Evolutionary conservation across 1,140 invertebrate species (phyloP), one percentile per base, ranked within the genome.

Genomic region (Eulimnadia texana): DNA sequence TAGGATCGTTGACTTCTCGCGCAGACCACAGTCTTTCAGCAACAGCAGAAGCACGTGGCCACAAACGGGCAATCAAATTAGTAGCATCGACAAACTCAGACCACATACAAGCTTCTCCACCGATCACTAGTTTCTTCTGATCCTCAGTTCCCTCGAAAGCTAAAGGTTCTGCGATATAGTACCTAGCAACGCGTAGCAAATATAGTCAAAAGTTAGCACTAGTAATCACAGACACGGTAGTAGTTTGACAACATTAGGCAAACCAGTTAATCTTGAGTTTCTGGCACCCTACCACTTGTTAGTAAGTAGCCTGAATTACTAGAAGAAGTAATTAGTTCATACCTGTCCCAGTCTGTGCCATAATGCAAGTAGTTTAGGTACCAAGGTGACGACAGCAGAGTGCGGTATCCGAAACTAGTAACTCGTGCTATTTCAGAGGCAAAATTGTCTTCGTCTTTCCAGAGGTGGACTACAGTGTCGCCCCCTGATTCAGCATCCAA

Each of bases 41-140:
- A 0, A 84, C 79, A 0, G 88, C 87, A 61, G 82, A 81, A 0
- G 89, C 87, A 63, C 90, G 72, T 1, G 90, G 89, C 82, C 85
- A 90, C 10, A 86, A 79, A 67, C 82, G 77, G 42, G 73, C 70
- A 28, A 82, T 75, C 2, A 81, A 65, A 64, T 82, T 82, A 1
- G 76, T 77, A 64, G 73, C 78, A 69, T 93, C 88, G 0, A 91
- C 85, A 66, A 81, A 84, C 72, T 95, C 90, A 1, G 81, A 81
- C 92, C 92, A 94, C 83, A 95, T 87, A 66, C 88, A 91, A 2
- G 88, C 85, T 72, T 93, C 91, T 1, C 92, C 93, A 9, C 93
- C 90, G n/a, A 93, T 68, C 1, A 88, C 77, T n/a, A 80, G 67
- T 59, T 70, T 65, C 56, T 76, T 77, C 66, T 78, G 72, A 23